Conservation (phyloP, 92 coral and sea anemone genomes). For the Parazoanthus swiftii region DNA sequence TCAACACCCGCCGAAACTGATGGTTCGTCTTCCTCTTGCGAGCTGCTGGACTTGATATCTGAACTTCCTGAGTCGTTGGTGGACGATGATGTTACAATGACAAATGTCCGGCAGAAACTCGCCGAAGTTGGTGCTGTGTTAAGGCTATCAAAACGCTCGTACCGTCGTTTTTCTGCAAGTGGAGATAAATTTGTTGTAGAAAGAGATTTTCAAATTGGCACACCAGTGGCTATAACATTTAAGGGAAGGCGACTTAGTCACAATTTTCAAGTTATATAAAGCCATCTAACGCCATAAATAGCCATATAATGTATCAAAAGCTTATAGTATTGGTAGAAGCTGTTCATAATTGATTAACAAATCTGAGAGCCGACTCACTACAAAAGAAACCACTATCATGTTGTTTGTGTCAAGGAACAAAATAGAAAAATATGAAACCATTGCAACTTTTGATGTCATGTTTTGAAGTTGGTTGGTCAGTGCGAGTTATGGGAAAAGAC, state of each 20-base stretch:
- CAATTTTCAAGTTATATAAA: constrained; percentile 21
- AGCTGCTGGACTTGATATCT: constrained; percentile 63
- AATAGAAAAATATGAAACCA: no score
- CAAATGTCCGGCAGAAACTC: constrained; percentile 66
- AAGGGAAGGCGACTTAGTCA: constrained; percentile 38
- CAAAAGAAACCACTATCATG: no score
- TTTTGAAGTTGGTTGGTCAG: no score
- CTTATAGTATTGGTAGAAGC: no score
- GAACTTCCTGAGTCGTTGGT: constrained; percentile 87
- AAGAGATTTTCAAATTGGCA: constrained; percentile 57
- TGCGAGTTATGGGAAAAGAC: no score
- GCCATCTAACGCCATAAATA: neutral
- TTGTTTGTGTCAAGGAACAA: no score
- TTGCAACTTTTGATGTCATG: no score
- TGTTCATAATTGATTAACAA: no score
- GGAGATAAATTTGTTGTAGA: constrained; percentile 86
- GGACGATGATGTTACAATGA: constrained; percentile 80
- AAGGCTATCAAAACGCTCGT: constrained; percentile 66
- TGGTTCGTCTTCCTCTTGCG: constrained; percentile 37
- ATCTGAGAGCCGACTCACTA: no score
- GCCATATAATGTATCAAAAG: no score
- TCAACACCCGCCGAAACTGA: constrained; percentile 50
- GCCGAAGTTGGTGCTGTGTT: constrained; percentile 79
- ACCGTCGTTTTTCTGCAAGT: constrained; percentile 71
- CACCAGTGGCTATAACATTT: constrained; percentile 66